Base-by-base conservation (phyloP, 2,113 vertebrate genomes). In the Girardinichthys multiradiatus region DNA sequence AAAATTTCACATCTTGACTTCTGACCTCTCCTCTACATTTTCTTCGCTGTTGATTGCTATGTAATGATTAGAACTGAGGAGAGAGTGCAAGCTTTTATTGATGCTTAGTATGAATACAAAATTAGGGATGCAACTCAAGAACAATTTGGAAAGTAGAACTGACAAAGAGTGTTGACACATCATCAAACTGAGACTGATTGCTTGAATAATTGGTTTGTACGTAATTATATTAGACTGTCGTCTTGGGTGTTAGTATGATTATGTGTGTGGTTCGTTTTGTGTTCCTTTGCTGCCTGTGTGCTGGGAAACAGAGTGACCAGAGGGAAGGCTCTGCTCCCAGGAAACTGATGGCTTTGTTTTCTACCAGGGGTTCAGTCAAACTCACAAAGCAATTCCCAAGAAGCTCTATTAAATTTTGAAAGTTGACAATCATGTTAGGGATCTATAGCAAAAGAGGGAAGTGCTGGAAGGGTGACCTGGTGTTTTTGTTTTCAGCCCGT, bases 121-220 rank as follows among this genome's bases (percentile, higher is more conserved):
- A 92, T 87, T 79, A 86, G 81, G 12, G 80, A 85, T 80, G 82
- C 75, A 77, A 79, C 90, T 90, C 81, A 77, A 90, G 74, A 87
- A 86, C 78, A 86, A 79, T 89, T 89, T 85, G 77, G 83, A 76
- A 89, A 89, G 87, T 82, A 84, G 76, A 65, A 85, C 79, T 84
- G 88, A 91, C 86, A 82, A 86, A 77, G 74, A 89, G 69, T 90
- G 90, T 90, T 90, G 90, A 92, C 90, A 92, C 84, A 90, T 87
- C 86, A 86, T 93, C 92, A 90, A 89, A 93, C 87, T 89, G 85
- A 87, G 82, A 92, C 89, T 89, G 86, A 92, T 88, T 90, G 81
- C 85, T 92, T 87, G 90, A 92, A 93, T 90, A 93, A 92, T 93
- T 91, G 90, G 73, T 91, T 90, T 90, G 89, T 87, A 81, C 81